Evolutionary conservation across 2,113 vertebrate genomes (phyloP).

Genomic region (Erythrocercus mccallii): DNA sequence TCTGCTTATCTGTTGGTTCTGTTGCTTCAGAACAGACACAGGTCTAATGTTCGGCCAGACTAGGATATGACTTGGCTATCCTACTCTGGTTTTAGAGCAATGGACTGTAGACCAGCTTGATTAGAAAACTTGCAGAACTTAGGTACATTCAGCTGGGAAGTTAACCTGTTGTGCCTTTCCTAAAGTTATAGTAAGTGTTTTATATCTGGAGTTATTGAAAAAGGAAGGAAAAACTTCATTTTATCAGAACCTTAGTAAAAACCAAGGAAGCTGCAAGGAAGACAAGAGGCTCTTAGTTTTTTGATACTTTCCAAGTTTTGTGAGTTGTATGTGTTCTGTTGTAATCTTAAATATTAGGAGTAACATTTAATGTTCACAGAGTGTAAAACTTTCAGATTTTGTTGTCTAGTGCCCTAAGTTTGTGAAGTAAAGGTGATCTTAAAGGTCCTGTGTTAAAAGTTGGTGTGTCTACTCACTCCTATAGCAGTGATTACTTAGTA

Average conservation of each 20-base stretch:
- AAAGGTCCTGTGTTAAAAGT: neutral
- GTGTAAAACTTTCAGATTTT: neutral
- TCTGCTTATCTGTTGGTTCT: neutral
- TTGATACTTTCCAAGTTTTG: neutral
- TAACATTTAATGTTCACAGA: neutral
- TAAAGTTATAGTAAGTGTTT: neutral
- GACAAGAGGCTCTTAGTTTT: neutral
- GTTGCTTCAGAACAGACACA: neutral
- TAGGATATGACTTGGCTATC: neutral
- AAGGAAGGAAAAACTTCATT: neutral
- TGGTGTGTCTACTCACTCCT: neutral
- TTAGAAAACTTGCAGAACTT: neutral
- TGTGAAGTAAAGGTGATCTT: neutral
- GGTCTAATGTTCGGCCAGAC: neutral
- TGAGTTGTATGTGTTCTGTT: neutral
- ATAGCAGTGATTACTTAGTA: neutral
- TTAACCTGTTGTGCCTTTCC: neutral
- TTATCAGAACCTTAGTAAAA: neutral
- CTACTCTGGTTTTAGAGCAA: neutral
- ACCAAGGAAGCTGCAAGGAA: neutral
- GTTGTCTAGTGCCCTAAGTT: neutral
- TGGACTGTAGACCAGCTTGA: neutral
- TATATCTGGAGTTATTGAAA: neutral
- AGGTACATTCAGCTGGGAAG: neutral
- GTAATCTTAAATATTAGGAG: neutral